A percentile compares a stretch with the other conserved stretches of the same genome.
Conservation (phyloP, 2,113 vertebrate species). For the Benitochromis conjunctus region DNA sequence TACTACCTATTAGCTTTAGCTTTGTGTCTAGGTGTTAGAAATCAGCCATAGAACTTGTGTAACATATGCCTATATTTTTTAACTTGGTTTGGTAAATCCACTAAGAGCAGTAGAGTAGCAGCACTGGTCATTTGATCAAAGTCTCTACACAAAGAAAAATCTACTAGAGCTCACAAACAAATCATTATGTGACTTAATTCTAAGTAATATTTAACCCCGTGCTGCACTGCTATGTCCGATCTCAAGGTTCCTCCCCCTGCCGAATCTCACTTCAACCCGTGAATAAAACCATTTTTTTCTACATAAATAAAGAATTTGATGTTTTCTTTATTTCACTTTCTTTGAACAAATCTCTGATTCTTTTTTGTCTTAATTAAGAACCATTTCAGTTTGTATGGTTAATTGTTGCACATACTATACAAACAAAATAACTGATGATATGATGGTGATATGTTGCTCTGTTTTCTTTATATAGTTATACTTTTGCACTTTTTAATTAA, state of each 20-base stretch:
- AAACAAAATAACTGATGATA: too few relatives aligned
- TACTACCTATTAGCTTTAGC: background rate
- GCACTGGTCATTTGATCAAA: background rate
- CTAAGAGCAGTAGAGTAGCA: background rate
- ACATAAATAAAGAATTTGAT: fast-evolving
- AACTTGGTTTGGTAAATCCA: too few relatives aligned
- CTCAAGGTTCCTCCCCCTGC: background rate
- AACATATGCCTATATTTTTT: too few relatives aligned
- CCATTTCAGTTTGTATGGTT: too few relatives aligned
- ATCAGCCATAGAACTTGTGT: background rate
- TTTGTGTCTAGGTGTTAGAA: background rate
- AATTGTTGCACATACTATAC: too few relatives aligned
- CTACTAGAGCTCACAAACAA: background rate
- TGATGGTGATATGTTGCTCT: too few relatives aligned
- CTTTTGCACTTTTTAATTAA: too few relatives aligned
- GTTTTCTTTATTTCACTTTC: background rate
- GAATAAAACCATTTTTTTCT: background rate
- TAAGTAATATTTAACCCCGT: background rate
- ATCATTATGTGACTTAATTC: background rate
- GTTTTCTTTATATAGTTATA: too few relatives aligned
- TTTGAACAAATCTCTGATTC: too few relatives aligned
- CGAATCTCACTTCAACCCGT: background rate
- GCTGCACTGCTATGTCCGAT: background rate
- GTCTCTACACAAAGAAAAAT: background rate
- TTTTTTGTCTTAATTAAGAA: too few relatives aligned